phyloP scores from a whole-genome alignment of 2,113 vertebrate species.

The Malurus melanocephalus region DNA sequence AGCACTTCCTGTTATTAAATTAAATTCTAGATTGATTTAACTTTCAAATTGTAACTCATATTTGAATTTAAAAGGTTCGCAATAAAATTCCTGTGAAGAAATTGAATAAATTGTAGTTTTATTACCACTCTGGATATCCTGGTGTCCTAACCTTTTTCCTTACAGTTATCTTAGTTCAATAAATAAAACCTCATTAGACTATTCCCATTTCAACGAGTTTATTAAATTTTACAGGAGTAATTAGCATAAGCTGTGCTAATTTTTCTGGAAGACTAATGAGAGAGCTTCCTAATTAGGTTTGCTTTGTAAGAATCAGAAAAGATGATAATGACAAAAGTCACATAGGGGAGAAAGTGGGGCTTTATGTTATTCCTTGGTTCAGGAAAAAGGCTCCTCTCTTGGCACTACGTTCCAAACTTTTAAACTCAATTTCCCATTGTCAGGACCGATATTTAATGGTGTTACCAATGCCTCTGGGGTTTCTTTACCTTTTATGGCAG shows the following conservation, averaged over 20 bases:
- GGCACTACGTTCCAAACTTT: slow-evolving; percentile 23
- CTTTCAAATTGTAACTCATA: slow-evolving; percentile 74
- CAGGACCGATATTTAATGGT: background rate
- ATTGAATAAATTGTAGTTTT: slow-evolving; percentile 82
- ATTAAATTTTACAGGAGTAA: slow-evolving; percentile 99
- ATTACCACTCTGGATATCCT: slow-evolving; percentile 76
- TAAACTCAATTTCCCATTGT: slow-evolving; percentile 24
- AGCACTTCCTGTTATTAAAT: slow-evolving; percentile 74
- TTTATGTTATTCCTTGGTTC: slow-evolving; percentile 59
- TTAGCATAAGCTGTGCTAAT: slow-evolving; percentile 98
- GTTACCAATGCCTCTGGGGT: background rate
- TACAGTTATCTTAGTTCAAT: slow-evolving; percentile 97
- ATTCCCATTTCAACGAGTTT: slow-evolving; percentile 97
- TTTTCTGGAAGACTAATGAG: slow-evolving; percentile 98
- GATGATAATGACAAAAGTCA: slow-evolving; percentile 81
- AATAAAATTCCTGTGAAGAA: slow-evolving; percentile 79
- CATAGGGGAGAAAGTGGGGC: slow-evolving; percentile 73
- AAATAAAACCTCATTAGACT: slow-evolving; percentile 99
- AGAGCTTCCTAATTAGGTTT: slow-evolving; percentile 97
- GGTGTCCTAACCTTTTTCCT: slow-evolving; percentile 85
- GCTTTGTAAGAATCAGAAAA: slow-evolving; percentile 89
- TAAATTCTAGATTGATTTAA: slow-evolving; percentile 78
- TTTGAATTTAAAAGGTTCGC: slow-evolving; percentile 83
- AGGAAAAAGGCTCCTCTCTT: slow-evolving; percentile 34
- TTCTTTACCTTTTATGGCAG: slow-evolving; percentile 49